phyloP scores from a whole-genome alignment of 2,797 vertebrate species.

The Picus viridis region DNA sequence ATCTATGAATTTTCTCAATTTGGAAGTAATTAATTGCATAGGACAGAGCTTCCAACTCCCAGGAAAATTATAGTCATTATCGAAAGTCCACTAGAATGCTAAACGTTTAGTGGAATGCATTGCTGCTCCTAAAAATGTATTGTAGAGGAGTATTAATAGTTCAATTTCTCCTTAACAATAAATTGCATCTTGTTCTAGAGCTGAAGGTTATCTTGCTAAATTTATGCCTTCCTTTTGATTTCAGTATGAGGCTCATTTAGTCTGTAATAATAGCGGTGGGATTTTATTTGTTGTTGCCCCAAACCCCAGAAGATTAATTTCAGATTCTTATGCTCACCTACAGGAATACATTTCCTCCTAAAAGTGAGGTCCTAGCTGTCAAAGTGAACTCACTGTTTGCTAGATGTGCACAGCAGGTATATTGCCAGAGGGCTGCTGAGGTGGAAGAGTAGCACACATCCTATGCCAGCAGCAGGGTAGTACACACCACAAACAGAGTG shows the following conservation, averaged over 20 bases:
- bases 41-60: not conserved
- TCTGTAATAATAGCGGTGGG: not conserved
- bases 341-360: not conserved
- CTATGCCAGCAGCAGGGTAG: not conserved
- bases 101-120: not conserved
- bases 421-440: not conserved
- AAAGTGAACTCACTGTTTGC: not conserved
- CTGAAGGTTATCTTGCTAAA: not conserved
- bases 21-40: not conserved
- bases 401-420: not conserved
- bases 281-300: not conserved
- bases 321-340: not conserved
- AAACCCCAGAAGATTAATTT: not conserved
- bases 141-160: not conserved
- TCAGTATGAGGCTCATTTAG: not conserved
- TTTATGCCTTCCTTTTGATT: not conserved
- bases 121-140: not conserved
- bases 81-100: not conserved
- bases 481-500: not conserved
- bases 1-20: not conserved
- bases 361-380: not conserved
- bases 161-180: not conserved
- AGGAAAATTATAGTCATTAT: not conserved
- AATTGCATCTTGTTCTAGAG: not conserved
- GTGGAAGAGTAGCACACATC: accelerated